A percentile compares a stretch with the other conserved stretches of the same genome.
phyloP scores from a whole-genome alignment of 2,797 vertebrate genomes.

The Esox lucius region DNA sequence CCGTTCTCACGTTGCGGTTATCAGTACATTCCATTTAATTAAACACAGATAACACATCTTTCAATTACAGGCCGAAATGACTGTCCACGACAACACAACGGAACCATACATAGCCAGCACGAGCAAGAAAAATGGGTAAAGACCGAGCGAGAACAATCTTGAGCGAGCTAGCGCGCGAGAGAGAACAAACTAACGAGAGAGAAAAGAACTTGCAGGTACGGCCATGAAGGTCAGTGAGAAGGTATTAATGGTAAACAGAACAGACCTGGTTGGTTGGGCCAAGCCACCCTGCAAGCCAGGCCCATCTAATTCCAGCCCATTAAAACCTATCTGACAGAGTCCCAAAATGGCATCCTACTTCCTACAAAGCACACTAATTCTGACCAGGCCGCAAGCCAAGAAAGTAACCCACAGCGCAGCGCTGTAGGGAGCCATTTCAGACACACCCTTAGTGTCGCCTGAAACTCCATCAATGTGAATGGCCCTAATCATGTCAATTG shows the following conservation, averaged over 20 bases:
- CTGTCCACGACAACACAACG: constrained; percentile 29
- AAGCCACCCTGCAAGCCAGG: not conserved
- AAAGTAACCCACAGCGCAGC: not conserved
- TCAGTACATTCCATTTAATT: constrained; percentile 57
- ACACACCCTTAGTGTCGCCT: not conserved
- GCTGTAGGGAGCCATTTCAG: not conserved
- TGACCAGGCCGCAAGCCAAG: not conserved
- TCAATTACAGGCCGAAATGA: constrained; percentile 53
- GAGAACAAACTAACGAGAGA: not conserved
- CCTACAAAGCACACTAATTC: not conserved
- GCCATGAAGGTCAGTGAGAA: constrained; percentile 3
- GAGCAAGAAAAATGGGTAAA: not conserved
- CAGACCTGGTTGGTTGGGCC: constrained; percentile 31
- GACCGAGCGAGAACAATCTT: not conserved
- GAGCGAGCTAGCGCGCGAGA: not conserved
- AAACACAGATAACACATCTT: constrained; percentile 56
- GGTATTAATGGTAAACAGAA: constrained; percentile 37
- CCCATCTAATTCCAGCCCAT: constrained; percentile 35
- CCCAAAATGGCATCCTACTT: not conserved
- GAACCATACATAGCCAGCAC: constrained; percentile 12
- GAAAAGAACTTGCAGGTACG: not conserved
- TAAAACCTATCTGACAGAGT: constrained; percentile 45
- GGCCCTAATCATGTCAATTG: constrained; percentile 53
- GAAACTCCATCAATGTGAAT: constrained; percentile 36
- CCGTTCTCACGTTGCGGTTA: constrained; percentile 45